Conservation (phyloP, 2,797 vertebrate species). For the Pseudomugil tenellus region DNA sequence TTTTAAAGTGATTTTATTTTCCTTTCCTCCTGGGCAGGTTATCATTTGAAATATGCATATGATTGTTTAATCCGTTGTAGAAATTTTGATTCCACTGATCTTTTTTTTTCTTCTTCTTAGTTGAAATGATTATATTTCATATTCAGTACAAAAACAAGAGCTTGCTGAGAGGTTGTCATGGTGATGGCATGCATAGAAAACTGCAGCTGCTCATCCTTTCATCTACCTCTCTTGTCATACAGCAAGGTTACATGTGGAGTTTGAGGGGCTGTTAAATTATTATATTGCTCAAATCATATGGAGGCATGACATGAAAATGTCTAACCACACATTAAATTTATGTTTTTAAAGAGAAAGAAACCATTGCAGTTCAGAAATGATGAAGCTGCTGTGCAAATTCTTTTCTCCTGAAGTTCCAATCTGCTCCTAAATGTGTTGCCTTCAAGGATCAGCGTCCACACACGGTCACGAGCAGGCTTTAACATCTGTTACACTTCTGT, state of each 20-base stretch:
- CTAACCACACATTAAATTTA: slow-evolving; percentile 21
- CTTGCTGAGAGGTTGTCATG: slow-evolving; percentile 75
- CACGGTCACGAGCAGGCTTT: slow-evolving; percentile 38
- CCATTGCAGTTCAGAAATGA: slow-evolving; percentile 45
- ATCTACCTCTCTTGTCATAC: slow-evolving; percentile 77
- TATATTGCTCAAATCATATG: slow-evolving; percentile 46
- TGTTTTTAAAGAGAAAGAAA: slow-evolving; percentile 39
- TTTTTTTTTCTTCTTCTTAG: slow-evolving; percentile 23
- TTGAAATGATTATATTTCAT: slow-evolving; percentile 24
- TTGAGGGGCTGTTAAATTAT: slow-evolving; percentile 57
- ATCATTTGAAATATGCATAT: slow-evolving; percentile 64
- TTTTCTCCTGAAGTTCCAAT: slow-evolving; percentile 23
- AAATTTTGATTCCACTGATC: slow-evolving; percentile 52
- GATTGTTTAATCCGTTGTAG: slow-evolving; percentile 60
- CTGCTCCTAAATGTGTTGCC: slow-evolving; percentile 39
- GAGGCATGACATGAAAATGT: slow-evolving; percentile 29
- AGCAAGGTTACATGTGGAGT: slow-evolving; percentile 54
- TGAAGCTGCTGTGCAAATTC: slow-evolving; percentile 50
- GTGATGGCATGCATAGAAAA: slow-evolving; percentile 70
- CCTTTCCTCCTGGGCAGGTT: slow-evolving; percentile 30
- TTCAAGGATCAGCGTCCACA: slow-evolving; percentile 48
- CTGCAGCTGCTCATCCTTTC: slow-evolving; percentile 72
- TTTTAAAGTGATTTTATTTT: slow-evolving; percentile 43
- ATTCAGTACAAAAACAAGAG: slow-evolving; percentile 47
- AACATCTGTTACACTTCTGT: slow-evolving; percentile 49